Percentiles rank a stretch among this genome's conserved stretches.
Conservation (phyloP, 1,140 invertebrate genomes). For the Drosophila sp. region DNA sequence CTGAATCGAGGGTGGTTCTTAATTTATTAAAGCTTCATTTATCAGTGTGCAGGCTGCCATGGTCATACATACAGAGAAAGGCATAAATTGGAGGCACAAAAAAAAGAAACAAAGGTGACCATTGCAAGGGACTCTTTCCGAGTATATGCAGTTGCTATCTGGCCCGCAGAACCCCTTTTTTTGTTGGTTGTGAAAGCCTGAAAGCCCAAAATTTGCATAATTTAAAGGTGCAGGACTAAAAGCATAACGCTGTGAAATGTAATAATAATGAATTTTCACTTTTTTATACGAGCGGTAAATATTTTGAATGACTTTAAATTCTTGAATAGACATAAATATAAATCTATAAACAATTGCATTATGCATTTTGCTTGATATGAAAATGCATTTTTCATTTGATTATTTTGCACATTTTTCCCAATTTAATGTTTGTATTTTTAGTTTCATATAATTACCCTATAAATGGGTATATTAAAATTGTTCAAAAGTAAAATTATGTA, state of each 20-base stretch:
- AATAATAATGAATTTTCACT: not conserved
- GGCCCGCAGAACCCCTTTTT: slow-evolving; percentile 10
- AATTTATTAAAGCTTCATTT: slow-evolving; percentile 80
- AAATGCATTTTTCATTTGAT: no score
- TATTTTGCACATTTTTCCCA: no score
- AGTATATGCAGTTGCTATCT: not conserved
- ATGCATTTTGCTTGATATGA: not conserved
- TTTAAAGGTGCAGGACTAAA: slow-evolving; percentile 21
- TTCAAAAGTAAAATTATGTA: not conserved
- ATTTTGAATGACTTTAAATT: not conserved
- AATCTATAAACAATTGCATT: not conserved
- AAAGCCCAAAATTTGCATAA: slow-evolving; percentile 36
- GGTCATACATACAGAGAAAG: slow-evolving; percentile 17
- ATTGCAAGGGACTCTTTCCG: slow-evolving; percentile 45
- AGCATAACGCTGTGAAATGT: slow-evolving; percentile 17
- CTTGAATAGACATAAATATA: not conserved
- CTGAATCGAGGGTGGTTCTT: slow-evolving; percentile 59
- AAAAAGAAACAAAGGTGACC: slow-evolving; percentile 33
- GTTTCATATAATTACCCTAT: not conserved
- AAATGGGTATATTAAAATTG: not conserved
- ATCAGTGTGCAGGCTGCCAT: slow-evolving; percentile 45
- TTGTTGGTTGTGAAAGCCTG: not conserved
- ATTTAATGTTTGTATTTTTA: no score
- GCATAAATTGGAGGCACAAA: slow-evolving; percentile 61
- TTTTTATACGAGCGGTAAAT: not conserved